These are phyloP conservation scores for Felis chaus DNA, from an alignment of 2,113 vertebrate species.

Conservation along the genomic window DNA sequence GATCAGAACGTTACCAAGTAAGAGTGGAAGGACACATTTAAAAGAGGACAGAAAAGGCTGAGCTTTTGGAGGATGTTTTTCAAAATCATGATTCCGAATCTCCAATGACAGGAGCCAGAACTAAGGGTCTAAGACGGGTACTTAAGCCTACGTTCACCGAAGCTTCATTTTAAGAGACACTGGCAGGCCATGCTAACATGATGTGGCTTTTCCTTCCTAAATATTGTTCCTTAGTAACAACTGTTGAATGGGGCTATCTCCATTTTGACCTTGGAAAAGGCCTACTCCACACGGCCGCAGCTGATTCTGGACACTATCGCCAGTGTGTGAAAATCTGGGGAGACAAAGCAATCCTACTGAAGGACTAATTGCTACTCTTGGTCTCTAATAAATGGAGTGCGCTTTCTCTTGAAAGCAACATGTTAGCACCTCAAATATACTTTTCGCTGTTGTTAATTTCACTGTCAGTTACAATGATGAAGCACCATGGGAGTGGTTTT, in stretches of 20 bases:
- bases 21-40: neutral
- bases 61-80: neutral
- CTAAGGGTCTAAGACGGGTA: neutral
- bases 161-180: neutral
- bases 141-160: neutral
- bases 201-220: neutral
- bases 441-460: slow-evolving; percentile 49
- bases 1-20: neutral
- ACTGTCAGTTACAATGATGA: slow-evolving; percentile 85
- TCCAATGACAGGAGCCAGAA: neutral
- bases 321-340: neutral
- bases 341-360: neutral
- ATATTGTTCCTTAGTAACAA: neutral
- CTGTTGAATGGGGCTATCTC: neutral
- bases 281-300: neutral
- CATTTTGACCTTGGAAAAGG: slow-evolving; percentile 64
- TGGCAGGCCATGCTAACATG: neutral
- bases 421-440: slow-evolving; percentile 80
- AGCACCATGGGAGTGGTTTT: slow-evolving; percentile 85
- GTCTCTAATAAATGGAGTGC: slow-evolving; percentile 72
- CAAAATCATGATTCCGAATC: neutral
- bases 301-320: slow-evolving; percentile 3
- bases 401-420: slow-evolving; percentile 78
- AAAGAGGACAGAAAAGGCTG: neutral
- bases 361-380: slow-evolving; percentile 1